Evolutionary conservation across 2,797 vertebrate genomes (phyloP).

Genomic region (Hoplostethus atlanticus): DNA sequence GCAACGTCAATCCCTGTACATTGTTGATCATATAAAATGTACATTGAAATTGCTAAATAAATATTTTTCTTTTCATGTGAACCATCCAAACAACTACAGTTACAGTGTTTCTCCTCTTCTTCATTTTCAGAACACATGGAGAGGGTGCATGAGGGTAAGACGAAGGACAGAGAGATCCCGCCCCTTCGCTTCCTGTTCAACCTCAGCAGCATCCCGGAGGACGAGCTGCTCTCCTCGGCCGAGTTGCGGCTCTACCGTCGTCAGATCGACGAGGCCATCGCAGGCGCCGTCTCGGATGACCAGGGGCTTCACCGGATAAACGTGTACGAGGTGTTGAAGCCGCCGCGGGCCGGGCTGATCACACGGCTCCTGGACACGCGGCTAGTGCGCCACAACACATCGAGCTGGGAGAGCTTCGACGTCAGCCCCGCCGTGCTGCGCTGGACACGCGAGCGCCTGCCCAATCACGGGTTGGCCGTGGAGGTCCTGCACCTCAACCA

Average conservation of each 20-base stretch:
- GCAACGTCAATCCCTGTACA: background rate
- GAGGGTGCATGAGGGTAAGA: conserved; percentile 62
- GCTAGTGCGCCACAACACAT: conserved; percentile 92
- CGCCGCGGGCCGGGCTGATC: conserved; percentile 87
- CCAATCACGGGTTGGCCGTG: conserved; percentile 95
- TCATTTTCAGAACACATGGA: conserved; percentile 91
- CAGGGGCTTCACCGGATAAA: conserved; percentile 95
- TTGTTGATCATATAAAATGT: background rate
- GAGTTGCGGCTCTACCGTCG: conserved; percentile 95
- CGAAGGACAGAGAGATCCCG: conserved; percentile 66
- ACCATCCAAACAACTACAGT: background rate
- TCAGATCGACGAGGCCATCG: conserved; percentile 85
- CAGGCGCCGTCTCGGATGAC: conserved; percentile 66
- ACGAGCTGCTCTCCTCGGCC: conserved; percentile 95
- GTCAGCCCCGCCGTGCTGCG: conserved; percentile 97
- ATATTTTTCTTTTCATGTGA: background rate
- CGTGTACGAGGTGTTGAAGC: conserved; percentile 96
- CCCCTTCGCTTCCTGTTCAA: conserved; percentile 95
- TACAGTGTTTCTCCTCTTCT: conserved; percentile 23
- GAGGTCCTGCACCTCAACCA: conserved; percentile 93
- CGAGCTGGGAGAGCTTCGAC: conserved; percentile 97
- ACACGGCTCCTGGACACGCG: conserved; percentile 96
- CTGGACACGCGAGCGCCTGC: conserved; percentile 93
- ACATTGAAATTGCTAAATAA: no score
- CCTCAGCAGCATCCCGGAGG: conserved; percentile 96